A percentile compares a stretch with the other conserved stretches of the same genome.
These are phyloP conservation scores for Rattus rattus DNA, from an alignment of 2,113 vertebrate genomes.

Conservation along the genomic window DNA sequence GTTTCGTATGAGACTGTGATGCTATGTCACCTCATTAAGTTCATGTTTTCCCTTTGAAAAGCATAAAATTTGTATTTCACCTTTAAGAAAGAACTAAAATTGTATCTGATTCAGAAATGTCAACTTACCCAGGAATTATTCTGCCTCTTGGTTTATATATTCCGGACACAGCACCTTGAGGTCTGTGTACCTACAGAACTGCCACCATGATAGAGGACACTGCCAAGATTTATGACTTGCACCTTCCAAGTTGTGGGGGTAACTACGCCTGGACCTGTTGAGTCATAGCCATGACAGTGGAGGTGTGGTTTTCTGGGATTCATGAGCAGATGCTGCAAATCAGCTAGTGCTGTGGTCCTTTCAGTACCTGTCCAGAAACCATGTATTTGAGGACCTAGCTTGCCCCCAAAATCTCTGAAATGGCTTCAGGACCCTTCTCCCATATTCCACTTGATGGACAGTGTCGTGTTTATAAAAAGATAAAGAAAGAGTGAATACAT, in stretches of 20 bases:
- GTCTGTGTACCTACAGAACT: background rate
- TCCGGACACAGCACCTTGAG: background rate
- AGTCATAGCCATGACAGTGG: background rate
- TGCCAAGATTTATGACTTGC: background rate
- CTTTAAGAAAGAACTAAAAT: conserved; percentile 25
- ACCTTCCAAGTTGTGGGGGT: background rate
- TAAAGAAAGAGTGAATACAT: too few relatives aligned
- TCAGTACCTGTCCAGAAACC: background rate
- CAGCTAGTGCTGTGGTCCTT: background rate
- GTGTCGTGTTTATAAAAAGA: too few relatives aligned
- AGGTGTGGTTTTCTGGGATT: background rate
- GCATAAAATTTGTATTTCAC: background rate
- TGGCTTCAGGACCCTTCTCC: background rate
- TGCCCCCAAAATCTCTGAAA: background rate
- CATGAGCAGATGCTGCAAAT: background rate
- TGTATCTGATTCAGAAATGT: conserved; percentile 14
- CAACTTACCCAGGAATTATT: conserved; percentile 11
- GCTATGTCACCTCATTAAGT: background rate
- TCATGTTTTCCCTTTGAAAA: background rate
- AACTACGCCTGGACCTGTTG: background rate
- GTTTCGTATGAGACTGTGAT: background rate
- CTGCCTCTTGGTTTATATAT: background rate
- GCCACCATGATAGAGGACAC: background rate
- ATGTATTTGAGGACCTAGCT: background rate
- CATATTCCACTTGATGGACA: background rate